A percentile compares a stretch with the other conserved stretches of the same genome.
These are phyloP conservation scores for Ochotona curzoniae DNA, from an alignment of 2,113 vertebrate species.

Conservation along the genomic window DNA sequence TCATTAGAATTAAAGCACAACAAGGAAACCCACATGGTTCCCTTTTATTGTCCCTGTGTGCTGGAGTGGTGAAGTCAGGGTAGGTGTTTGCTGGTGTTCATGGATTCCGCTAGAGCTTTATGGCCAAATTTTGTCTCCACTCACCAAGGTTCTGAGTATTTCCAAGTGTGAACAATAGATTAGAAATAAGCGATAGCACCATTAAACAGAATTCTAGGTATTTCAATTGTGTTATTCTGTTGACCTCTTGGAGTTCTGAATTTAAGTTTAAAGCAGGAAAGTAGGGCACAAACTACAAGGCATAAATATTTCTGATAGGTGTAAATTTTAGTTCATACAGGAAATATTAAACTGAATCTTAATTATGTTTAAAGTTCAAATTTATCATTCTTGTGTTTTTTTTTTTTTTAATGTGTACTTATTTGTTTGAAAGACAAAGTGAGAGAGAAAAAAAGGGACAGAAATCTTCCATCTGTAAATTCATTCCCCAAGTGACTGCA, in stretches of 20 bases:
- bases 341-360: neutral
- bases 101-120: neutral
- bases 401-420: too few species aligned
- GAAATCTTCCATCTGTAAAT: too few species aligned
- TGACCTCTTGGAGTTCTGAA: neutral
- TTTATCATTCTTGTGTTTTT: neutral
- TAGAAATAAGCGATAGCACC: neutral
- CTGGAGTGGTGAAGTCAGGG: neutral
- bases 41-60: neutral
- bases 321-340: slow-evolving; percentile 6
- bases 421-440: too few species aligned
- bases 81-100: neutral
- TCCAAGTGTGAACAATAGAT: neutral
- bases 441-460: too few species aligned
- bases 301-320: slow-evolving; percentile 9
- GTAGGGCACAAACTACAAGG: neutral
- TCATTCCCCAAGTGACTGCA: too few species aligned
- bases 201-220: neutral
- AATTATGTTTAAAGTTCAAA: slow-evolving; percentile 32
- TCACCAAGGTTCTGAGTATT: rapidly evolving
- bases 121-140: neutral
- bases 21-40: neutral
- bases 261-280: slow-evolving; percentile 12
- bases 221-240: neutral
- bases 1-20: slow-evolving; percentile 17